Base-by-base conservation (phyloP, 2,797 vertebrate species). In the Lutjanus argentimaculatus region DNA sequence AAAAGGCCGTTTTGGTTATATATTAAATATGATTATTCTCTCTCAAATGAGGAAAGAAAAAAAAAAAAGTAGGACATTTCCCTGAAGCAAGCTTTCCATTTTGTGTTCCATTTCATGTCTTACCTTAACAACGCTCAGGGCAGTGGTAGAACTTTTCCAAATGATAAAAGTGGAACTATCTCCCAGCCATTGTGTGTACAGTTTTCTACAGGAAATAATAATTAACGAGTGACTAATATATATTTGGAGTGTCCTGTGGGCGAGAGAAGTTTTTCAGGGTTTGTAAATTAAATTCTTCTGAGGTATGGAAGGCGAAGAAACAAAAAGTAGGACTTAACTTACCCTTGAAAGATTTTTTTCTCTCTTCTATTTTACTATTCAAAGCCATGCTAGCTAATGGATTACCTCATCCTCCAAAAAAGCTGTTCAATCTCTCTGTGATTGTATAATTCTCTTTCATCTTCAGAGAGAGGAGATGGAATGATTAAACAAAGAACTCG, bases 361-460 rank as follows among this genome's bases (percentile, higher is more conserved):
- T 55, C 57, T 55, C 70, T 83, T 87, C 82, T 77, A 6, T 77
- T 89, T 94, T 88, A 71, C 88, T 83, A 92, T 93, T 95, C 92
- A 87, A 78, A 90, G 91, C 89, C 88, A 91, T 79, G 80, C 85
- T 40, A 78, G 83, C 91, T 92, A 94, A 92, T 94, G 89, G 91
- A 94, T 95, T 93, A 94, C 93, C 93, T 94, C 92, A 95, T 94
- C 88, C 88, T 84, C 79, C 68, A 79, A 92, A 93, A 94, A 93
- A 87, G 85, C 86, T 87, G 83, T 83, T 94, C 86, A 70, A 75
- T 90, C 90, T 91, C 89, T 72, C 75, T 84, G 82, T 79, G 88
- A 85, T 91, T 93, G 92, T 93, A 87, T 94, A 90, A 95, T 94
- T 93, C 93, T 88, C 93, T 95, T 96, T 95, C 90, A 95, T 95